These are phyloP conservation scores for Drosophila triauraria DNA, from an alignment of 1,140 invertebrate genomes.

Conservation along the genomic window DNA sequence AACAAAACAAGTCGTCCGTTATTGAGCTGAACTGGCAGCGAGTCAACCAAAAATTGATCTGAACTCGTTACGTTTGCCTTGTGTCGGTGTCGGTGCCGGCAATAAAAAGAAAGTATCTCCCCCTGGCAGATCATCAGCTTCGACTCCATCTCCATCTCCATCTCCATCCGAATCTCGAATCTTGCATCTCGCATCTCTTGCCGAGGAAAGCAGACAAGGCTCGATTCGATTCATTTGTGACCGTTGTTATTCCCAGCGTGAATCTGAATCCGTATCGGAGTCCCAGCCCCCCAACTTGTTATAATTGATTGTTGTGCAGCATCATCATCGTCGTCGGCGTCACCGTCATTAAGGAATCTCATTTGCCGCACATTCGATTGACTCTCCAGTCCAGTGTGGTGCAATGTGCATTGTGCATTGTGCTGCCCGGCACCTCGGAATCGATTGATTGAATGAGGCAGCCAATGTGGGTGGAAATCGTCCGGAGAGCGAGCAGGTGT, in stretches of 20 bases:
- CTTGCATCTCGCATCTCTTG: constrained; percentile 6
- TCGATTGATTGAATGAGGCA: constrained; percentile 38
- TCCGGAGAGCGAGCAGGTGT: constrained; percentile 29
- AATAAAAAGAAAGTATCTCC: constrained; percentile 83
- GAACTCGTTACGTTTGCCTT: constrained; percentile 79
- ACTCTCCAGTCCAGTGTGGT: constrained; percentile 33
- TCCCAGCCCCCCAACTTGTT: constrained; percentile 55
- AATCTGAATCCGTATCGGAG: constrained; percentile 27
- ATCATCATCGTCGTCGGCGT: constrained; percentile 53
- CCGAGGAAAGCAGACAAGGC: constrained; percentile 38
- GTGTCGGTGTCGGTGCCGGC: constrained; percentile 63
- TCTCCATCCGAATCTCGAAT: constrained; percentile 26
- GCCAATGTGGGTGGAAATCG: constrained; percentile 19
- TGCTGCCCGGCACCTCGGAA: constrained; percentile 7
- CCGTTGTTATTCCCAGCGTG: constrained; percentile 33
- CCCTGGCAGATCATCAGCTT: constrained; percentile 60
- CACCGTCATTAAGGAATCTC: constrained; percentile 35
- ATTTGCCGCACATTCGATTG: constrained; percentile 46
- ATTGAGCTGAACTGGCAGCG: constrained; percentile 64
- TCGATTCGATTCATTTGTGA: constrained; percentile 72
- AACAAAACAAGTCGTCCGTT: constrained; percentile 70
- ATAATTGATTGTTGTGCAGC: constrained; percentile 81
- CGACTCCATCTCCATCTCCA: constrained; percentile 19
- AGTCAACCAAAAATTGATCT: constrained; percentile 83
- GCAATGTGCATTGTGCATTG: constrained; percentile 33